Percentiles rank a stretch among this genome's conserved stretches.
Evolutionary conservation across 1,140 invertebrate genomes (phyloP).

Genomic region (Scaptomyza graminum): DNA sequence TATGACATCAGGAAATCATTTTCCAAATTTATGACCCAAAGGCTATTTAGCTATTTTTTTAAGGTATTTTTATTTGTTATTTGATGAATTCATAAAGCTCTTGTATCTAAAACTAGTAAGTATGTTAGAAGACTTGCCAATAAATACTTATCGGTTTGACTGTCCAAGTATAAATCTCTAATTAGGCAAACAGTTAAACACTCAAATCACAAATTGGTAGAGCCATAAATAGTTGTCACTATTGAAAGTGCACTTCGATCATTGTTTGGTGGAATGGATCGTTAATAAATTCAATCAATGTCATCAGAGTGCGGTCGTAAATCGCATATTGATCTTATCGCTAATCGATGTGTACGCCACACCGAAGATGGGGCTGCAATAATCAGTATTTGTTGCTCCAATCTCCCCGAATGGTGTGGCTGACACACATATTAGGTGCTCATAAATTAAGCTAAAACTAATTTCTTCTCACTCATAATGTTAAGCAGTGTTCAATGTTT

Average conservation of each 20-base stretch:
- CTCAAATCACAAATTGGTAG: slow-evolving; percentile 64
- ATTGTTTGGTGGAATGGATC: slow-evolving; percentile 34
- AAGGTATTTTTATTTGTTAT: no score
- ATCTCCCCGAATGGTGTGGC: slow-evolving; percentile 6
- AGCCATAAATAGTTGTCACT: slow-evolving; percentile 55
- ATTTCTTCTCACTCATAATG: slow-evolving; percentile 39
- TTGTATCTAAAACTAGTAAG: no score
- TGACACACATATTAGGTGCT: slow-evolving; percentile 52
- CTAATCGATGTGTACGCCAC: slow-evolving; percentile 62
- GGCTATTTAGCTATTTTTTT: slow-evolving; percentile 8
- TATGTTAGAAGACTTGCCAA: no score
- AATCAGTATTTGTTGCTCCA: slow-evolving; percentile 3
- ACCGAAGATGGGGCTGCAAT: slow-evolving; percentile 22
- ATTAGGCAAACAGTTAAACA: slow-evolving; percentile 70
- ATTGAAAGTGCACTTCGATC: slow-evolving; percentile 12
- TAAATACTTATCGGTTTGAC: not conserved
- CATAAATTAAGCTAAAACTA: slow-evolving; percentile 54
- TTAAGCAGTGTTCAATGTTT: slow-evolving; percentile 15
- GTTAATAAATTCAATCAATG: slow-evolving; percentile 78
- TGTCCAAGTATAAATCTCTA: slow-evolving; percentile 66
- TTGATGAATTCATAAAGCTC: no score
- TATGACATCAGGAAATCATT: slow-evolving; percentile 72
- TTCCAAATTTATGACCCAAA: slow-evolving; percentile 63
- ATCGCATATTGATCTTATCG: slow-evolving; percentile 63
- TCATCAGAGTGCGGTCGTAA: slow-evolving; percentile 45